Evolutionary conservation across 2,113 vertebrate species (phyloP).

Genomic region (Notiomystis cincta): DNA sequence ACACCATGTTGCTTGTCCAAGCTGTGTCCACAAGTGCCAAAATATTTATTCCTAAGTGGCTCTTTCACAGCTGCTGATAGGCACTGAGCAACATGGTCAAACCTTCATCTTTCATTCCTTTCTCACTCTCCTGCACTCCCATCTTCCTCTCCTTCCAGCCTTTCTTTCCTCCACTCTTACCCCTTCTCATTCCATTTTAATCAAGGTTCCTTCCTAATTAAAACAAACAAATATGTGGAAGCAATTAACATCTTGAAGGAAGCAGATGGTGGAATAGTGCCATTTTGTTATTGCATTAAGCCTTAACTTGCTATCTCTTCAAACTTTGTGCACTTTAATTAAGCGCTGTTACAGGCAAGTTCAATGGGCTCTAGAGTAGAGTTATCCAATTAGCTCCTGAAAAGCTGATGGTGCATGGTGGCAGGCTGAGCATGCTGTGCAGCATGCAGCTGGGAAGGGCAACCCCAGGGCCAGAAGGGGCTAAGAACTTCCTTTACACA

Average conservation of each 20-base stretch:
- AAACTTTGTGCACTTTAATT: slow-evolving; percentile 79
- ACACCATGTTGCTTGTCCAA: neutral
- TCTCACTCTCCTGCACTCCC: neutral
- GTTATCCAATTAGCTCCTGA: slow-evolving; percentile 69
- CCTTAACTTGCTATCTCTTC: slow-evolving; percentile 75
- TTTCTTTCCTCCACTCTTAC: slow-evolving; percentile 19
- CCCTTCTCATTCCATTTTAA: slow-evolving; percentile 63
- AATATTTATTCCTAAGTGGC: neutral
- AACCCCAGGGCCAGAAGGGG: neutral
- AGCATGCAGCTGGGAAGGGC: neutral
- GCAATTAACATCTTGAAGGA: slow-evolving; percentile 72
- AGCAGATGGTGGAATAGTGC: slow-evolving; percentile 75
- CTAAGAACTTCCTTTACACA: neutral
- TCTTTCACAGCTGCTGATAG: neutral
- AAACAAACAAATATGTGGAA: slow-evolving; percentile 81
- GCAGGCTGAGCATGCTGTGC: slow-evolving; percentile 6
- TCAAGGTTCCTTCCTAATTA: slow-evolving; percentile 76
- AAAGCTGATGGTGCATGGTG: slow-evolving; percentile 22
- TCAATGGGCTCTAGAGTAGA: slow-evolving; percentile 65
- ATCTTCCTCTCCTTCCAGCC: neutral
- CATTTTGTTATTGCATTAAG: slow-evolving; percentile 71
- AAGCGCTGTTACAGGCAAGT: slow-evolving; percentile 70
- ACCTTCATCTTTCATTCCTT: neutral
- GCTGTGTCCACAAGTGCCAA: neutral
- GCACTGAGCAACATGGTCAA: neutral